phyloP scores from a whole-genome alignment of 2,113 vertebrate genomes.

The Protobothrops flavoviridis region DNA sequence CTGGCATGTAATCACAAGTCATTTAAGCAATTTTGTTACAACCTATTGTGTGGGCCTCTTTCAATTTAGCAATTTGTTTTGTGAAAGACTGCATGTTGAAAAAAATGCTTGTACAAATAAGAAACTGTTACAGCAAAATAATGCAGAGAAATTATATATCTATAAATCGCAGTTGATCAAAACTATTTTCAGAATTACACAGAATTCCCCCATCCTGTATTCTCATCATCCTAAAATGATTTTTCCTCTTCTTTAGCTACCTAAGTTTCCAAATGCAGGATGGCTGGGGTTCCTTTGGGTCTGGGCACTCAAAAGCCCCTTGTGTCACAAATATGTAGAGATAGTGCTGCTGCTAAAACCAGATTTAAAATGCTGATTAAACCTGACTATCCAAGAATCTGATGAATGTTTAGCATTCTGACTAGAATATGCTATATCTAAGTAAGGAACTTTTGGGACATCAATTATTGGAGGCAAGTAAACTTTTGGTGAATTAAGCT shows the following conservation, averaged over 20 bases:
- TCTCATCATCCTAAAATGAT: slow-evolving; percentile 8
- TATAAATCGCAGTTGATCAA: slow-evolving; percentile 44
- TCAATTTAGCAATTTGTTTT: neutral
- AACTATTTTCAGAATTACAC: slow-evolving; percentile 34
- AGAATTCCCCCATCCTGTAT: slow-evolving; percentile 22
- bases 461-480: neutral
- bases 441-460: neutral
- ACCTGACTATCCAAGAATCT: neutral
- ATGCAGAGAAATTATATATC: slow-evolving; percentile 32
- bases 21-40: neutral
- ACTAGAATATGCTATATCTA: neutral
- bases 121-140: slow-evolving; percentile 41
- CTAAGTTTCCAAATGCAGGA: neutral
- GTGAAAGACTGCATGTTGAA: slow-evolving; percentile 24
- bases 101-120: slow-evolving; percentile 1
- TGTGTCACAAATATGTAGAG: neutral
- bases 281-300: neutral
- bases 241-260: neutral
- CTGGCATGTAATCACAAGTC: neutral
- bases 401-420: neutral
- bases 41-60: neutral
- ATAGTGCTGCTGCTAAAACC: neutral
- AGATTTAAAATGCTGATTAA: neutral
- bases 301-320: neutral
- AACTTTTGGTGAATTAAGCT: neutral